Evolutionary conservation across 2,797 vertebrate species (phyloP).

Genomic region (Furcifer pardalis): DNA sequence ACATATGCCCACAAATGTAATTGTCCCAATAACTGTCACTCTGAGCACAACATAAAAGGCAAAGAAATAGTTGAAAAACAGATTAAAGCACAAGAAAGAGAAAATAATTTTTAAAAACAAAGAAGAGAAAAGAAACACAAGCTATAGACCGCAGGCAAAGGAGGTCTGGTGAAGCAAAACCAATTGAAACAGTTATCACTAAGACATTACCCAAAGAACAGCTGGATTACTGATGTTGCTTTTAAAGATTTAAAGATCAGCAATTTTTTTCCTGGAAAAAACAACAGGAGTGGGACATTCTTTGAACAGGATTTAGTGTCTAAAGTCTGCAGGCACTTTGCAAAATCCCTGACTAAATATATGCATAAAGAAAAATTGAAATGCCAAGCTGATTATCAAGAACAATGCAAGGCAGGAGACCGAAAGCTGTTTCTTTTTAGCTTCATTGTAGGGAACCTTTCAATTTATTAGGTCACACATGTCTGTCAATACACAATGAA

Average conservation of each 20-base stretch:
- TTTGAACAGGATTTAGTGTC: slow-evolving; percentile 20
- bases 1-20: no score
- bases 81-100: neutral
- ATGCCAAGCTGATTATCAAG: slow-evolving; percentile 72
- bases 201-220: neutral
- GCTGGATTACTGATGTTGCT: slow-evolving; percentile 23
- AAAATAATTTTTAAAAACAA: neutral
- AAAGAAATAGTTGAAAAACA: neutral
- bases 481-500: slow-evolving; percentile 61
- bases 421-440: slow-evolving; percentile 66
- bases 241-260: slow-evolving; percentile 26
- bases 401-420: slow-evolving; percentile 67
- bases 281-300: neutral
- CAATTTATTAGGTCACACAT: slow-evolving; percentile 56
- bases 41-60: accelerated
- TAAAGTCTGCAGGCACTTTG: slow-evolving; percentile 22
- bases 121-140: neutral
- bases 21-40: neutral
- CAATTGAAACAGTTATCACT: neutral
- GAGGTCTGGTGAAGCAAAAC: slow-evolving; percentile 25
- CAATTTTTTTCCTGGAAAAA: neutral
- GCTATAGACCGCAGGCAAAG: neutral
- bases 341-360: slow-evolving; percentile 58
- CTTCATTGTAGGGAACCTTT: slow-evolving; percentile 64
- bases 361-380: slow-evolving; percentile 63